Evolutionary conservation across 1,140 invertebrate genomes (phyloP).

Genomic region (Dendrolimus punctatus): DNA sequence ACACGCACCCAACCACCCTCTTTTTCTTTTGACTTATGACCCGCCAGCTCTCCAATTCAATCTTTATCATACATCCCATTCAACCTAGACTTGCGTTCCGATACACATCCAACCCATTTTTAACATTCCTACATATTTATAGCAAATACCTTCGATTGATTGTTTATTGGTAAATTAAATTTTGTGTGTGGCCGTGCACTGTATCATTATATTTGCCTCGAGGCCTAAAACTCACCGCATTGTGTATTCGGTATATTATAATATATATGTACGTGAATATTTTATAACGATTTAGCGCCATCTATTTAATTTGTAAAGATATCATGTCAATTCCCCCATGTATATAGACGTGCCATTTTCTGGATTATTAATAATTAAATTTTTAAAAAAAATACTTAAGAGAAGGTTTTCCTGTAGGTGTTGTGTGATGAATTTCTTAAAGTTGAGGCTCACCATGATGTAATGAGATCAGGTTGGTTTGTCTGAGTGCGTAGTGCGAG

Average conservation of each 20-base stretch:
- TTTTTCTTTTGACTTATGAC: too few relatives aligned
- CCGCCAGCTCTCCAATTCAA: too few relatives aligned
- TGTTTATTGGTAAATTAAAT: too few relatives aligned
- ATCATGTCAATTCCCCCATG: slow-evolving; percentile 65
- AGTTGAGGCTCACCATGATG: slow-evolving; percentile 22
- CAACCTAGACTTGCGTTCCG: too few relatives aligned
- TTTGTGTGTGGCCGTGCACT: slow-evolving; percentile 16
- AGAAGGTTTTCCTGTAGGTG: slow-evolving; percentile 39
- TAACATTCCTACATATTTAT: too few relatives aligned
- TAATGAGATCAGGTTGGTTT: background rate
- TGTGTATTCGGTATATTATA: background rate
- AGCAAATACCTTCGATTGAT: too few relatives aligned
- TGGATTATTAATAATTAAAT: slow-evolving; percentile 25
- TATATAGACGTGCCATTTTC: slow-evolving; percentile 64
- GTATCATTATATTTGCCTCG: slow-evolving; percentile 11
- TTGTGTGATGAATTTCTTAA: slow-evolving; percentile 38
- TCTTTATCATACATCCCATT: too few relatives aligned
- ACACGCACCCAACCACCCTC: too few relatives aligned
- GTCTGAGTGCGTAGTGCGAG: too few relatives aligned
- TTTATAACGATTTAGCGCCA: background rate
- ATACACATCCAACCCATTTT: too few relatives aligned
- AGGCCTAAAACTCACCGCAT: slow-evolving; percentile 24
- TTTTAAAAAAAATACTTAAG: slow-evolving; percentile 24
- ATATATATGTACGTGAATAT: background rate
- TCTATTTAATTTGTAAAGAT: slow-evolving; percentile 24